Conservation (phyloP, 2,113 vertebrate species). For the Ceuthmochares aereus region DNA sequence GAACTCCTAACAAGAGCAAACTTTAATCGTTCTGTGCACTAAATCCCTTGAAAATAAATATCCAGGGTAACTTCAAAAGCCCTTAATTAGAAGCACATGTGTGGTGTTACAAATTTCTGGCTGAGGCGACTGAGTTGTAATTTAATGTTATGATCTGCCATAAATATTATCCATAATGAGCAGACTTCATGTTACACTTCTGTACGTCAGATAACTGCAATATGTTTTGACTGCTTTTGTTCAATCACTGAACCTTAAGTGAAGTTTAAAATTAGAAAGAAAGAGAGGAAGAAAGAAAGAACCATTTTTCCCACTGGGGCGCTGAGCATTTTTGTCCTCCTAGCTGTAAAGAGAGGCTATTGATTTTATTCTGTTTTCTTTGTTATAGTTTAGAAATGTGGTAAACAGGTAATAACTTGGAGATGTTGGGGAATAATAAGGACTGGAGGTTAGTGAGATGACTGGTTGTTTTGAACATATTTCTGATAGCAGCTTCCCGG, state of each 20-base stretch:
- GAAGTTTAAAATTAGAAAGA: conserved; percentile 55
- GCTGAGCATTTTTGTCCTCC: not conserved
- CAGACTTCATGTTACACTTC: conserved; percentile 77
- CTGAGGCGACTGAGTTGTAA: conserved; percentile 76
- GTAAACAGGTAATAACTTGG: not conserved
- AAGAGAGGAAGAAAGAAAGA: not conserved
- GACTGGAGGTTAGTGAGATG: not conserved
- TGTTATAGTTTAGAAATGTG: not conserved
- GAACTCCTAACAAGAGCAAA: conserved; percentile 80
- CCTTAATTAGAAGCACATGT: conserved; percentile 85
- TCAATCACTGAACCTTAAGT: conserved; percentile 63
- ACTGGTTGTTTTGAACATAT: not conserved
- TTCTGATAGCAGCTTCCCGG: not conserved
- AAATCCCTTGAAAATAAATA: conserved; percentile 85
- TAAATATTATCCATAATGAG: conserved; percentile 83
- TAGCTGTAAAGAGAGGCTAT: not conserved
- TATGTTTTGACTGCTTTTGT: conserved; percentile 72
- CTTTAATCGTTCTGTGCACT: conserved; percentile 76
- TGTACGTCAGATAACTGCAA: conserved; percentile 74
- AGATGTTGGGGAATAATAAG: not conserved
- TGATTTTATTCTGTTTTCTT: conserved; percentile 34
- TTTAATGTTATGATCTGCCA: conserved; percentile 83
- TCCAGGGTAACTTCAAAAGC: conserved; percentile 80
- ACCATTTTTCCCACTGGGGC: not conserved
- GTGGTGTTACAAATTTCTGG: conserved; percentile 75